Base-by-base conservation (phyloP, 2,888 invertebrate genomes). In the Spodoptera littoralis region DNA sequence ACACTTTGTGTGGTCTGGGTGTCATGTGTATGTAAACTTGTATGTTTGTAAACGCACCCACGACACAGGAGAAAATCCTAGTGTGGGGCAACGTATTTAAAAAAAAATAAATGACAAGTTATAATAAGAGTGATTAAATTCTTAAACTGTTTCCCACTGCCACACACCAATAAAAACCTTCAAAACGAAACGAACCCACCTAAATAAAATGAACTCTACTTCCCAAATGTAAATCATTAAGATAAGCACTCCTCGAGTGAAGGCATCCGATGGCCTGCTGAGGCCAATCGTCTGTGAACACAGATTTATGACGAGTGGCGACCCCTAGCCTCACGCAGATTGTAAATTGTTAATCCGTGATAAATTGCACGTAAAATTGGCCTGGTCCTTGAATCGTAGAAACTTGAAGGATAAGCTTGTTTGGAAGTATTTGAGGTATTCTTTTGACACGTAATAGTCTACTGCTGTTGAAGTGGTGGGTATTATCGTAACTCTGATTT, bases 311-410 rank as follows among this genome's bases (percentile, higher is more conserved):
- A 80, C 65, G 58, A 75, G 76, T 68, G 81, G 57, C 61, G 55
- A 24, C 63, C 64, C 54, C 65, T 57, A 66, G 63, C 63, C 60
- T 67, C 59, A 73, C 62, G 60, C 79, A 79, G 73, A 76, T 80
- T 71, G 74, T 75, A 72, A 76, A 76, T 74, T 76, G 74, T 81
- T 81, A 77, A 81, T 81, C 75, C 70, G 46, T 63, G 66, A 70
- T 67, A 79, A 76, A 81, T 80, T 70, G 49, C 52, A 65, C 65
- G 81, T 76, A 66, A 76, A 81, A 81, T 79, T 73, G 67, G 59
- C 56, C 49, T 56, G 12, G 30, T 41, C 58, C 47, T 57, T 2
- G 50, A 53, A 63, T 53, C 59, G 47, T 27, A 12, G 54, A 75
- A 60, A 75, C 52, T 45, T 45, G 51, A 18, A 9, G 49, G 64